Evolutionary conservation across 2,113 vertebrate genomes (phyloP).

Genomic region (Cyanoderma ruficeps): DNA sequence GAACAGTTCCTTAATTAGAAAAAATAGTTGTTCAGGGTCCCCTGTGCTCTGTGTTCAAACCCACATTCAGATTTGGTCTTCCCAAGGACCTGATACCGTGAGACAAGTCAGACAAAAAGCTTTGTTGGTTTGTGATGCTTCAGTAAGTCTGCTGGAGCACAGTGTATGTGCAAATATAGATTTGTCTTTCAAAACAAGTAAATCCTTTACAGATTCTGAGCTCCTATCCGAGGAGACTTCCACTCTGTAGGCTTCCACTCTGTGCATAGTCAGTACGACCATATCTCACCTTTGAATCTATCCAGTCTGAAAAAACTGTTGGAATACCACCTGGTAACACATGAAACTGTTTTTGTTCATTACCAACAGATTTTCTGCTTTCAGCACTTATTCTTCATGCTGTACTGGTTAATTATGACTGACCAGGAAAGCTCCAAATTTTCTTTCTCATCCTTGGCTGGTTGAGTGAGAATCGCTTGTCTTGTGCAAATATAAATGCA

Average conservation of each 20-base stretch:
- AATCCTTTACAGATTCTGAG: not conserved
- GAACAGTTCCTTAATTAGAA: constrained; percentile 10
- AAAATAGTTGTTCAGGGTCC: not conserved
- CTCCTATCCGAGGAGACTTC: not conserved
- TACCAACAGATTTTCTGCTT: not conserved
- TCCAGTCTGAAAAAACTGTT: not conserved
- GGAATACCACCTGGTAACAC: not conserved
- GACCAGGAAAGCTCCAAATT: not conserved
- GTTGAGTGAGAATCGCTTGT: not conserved
- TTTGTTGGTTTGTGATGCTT: not conserved
- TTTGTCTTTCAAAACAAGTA: not conserved
- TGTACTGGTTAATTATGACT: not conserved
- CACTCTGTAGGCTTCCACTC: not conserved
- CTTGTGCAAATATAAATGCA: constrained; percentile 16
- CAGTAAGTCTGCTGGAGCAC: not conserved
- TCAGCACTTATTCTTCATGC: not conserved
- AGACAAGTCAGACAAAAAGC: not conserved
- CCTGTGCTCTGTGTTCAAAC: not conserved
- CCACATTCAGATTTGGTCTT: not conserved
- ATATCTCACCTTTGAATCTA: not conserved
- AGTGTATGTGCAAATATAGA: not conserved
- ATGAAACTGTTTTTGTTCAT: not conserved
- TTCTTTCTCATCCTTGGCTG: not conserved
- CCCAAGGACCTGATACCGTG: not conserved
- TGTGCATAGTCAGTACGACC: not conserved